A percentile compares a stretch with the other conserved stretches of the same genome.
Evolutionary conservation across 2,113 vertebrate genomes (phyloP).

Genomic region (Tupaia chinensis): DNA sequence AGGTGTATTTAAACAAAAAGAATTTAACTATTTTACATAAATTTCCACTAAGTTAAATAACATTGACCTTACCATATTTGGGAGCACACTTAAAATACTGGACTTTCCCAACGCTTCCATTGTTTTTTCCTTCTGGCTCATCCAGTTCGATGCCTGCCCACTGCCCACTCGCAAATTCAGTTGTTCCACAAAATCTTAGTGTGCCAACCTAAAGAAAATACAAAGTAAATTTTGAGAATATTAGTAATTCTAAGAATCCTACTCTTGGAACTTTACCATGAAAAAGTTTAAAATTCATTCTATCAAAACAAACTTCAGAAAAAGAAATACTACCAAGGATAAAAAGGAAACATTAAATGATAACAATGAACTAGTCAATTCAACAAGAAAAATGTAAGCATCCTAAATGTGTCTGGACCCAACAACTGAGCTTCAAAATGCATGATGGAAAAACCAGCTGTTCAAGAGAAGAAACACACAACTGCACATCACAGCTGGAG

Average conservation of each 20-base stretch:
- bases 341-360: neutral
- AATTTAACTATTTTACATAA: neutral
- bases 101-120: slow-evolving; percentile 94
- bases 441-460: neutral
- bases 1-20: neutral
- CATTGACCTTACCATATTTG: slow-evolving; percentile 90
- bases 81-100: slow-evolving; percentile 96
- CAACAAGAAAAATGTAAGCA: neutral
- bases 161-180: slow-evolving; percentile 95
- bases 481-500: neutral
- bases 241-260: neutral
- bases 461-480: neutral
- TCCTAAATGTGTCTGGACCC: neutral
- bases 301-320: slow-evolving; percentile 37
- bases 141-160: slow-evolving; percentile 98
- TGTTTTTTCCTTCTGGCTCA: slow-evolving; percentile 97
- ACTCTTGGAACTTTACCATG: slow-evolving; percentile 16
- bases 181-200: slow-evolving; percentile 95
- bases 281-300: neutral
- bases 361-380: neutral
- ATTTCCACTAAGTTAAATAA: neutral
- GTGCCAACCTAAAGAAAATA: slow-evolving; percentile 91
- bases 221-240: slow-evolving; percentile 18
- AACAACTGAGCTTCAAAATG: slow-evolving; percentile 14
- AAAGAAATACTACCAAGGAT: neutral